phyloP scores from a whole-genome alignment of 2,888 invertebrate genomes.

The Limulus polyphemus region DNA sequence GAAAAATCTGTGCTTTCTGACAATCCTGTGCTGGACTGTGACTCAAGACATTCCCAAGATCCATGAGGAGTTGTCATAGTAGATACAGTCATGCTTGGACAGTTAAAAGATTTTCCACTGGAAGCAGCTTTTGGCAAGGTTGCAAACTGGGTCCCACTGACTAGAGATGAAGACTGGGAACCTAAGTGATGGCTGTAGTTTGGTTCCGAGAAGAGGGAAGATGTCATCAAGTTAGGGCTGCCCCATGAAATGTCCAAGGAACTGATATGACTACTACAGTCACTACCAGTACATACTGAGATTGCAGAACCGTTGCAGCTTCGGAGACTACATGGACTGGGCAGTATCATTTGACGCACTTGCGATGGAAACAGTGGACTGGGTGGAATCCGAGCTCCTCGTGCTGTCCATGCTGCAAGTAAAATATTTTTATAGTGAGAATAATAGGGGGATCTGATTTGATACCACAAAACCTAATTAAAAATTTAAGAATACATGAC shows the following conservation, averaged over 20 bases:
- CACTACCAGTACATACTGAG: conserved; percentile 8
- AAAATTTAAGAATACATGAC: too few relatives aligned
- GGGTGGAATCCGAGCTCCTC: conserved; percentile 16
- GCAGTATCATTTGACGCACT: conserved; percentile 8
- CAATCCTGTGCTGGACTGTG: conserved; percentile 19
- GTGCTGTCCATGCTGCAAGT: conserved; percentile 13
- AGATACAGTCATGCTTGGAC: conserved; percentile 9
- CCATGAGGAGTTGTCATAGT: conserved; percentile 15
- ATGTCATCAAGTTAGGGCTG: conserved; percentile 2
- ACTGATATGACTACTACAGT: conserved; percentile 12
- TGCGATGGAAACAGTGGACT: conserved; percentile 13
- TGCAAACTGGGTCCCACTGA: conserved; percentile 19
- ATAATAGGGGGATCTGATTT: too few relatives aligned
- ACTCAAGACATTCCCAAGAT: conserved; percentile 22
- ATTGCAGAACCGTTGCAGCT: conserved; percentile 12
- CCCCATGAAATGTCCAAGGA: conserved; percentile 6
- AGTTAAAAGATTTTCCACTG: conserved; percentile 7
- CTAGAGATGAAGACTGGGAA: conserved; percentile 11
- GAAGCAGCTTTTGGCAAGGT: conserved; percentile 19
- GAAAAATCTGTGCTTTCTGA: conserved; percentile 21
- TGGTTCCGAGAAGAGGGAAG: conserved; percentile 5
- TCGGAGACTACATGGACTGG: conserved; percentile 17
- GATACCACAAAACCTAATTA: too few relatives aligned
- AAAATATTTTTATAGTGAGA: too few relatives aligned
- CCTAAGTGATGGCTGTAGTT: conserved; percentile 10